phyloP scores from a whole-genome alignment of 2,888 invertebrate species.

The Petrolisthes manimaculis region DNA sequence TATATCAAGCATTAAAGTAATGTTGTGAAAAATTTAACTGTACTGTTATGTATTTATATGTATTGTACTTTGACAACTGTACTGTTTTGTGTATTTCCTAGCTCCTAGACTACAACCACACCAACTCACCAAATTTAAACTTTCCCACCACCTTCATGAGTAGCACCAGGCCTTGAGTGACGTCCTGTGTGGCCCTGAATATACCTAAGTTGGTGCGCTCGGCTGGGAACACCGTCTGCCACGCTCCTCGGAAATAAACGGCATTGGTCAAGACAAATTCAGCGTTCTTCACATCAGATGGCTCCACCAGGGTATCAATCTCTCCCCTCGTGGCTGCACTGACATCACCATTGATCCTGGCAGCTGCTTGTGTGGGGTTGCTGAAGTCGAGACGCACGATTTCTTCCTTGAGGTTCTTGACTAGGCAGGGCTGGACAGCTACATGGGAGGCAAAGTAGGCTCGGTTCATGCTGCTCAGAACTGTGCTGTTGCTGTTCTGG shows the following conservation, averaged over 20 bases:
- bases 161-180: neutral
- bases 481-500: neutral
- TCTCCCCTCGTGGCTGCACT: constrained; percentile 41
- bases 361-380: neutral
- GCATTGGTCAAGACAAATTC: constrained; percentile 61
- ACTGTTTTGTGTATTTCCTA: too few species aligned
- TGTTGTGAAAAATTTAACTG: too few species aligned
- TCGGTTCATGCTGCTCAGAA: constrained; percentile 17
- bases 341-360: constrained; percentile 40
- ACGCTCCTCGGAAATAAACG: constrained; percentile 66
- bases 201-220: constrained; percentile 4
- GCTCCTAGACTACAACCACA: neutral
- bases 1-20: too few species aligned
- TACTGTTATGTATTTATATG: too few species aligned
- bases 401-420: neutral
- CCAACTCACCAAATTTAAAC: constrained; percentile 21
- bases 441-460: constrained; percentile 23
- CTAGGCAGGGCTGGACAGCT: constrained; percentile 2
- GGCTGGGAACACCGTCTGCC: constrained; percentile 59
- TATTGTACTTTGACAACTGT: too few species aligned
- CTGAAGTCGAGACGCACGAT: neutral
- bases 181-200: neutral
- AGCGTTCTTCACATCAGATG: constrained; percentile 6
- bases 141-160: constrained; percentile 6
- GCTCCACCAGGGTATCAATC: constrained; percentile 35